phyloP scores from a whole-genome alignment of 2,113 vertebrate species.

The Orycteropus afer region DNA sequence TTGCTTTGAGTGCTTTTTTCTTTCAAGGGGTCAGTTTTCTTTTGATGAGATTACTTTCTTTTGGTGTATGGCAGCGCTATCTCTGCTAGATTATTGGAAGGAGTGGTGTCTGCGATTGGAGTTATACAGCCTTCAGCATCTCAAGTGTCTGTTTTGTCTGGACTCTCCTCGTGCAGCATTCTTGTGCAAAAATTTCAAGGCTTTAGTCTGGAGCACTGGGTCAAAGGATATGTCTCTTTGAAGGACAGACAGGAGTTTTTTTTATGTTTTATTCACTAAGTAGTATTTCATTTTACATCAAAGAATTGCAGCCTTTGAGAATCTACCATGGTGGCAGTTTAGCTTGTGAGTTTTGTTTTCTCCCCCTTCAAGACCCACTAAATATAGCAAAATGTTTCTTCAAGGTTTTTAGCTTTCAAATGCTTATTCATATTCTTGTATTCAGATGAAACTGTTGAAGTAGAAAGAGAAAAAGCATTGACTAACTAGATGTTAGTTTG shows the following conservation, averaged over 20 bases:
- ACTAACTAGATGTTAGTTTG: slow-evolving; percentile 47
- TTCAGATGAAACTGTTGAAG: slow-evolving; percentile 34
- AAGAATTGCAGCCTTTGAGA: slow-evolving; percentile 87
- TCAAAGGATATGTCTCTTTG: slow-evolving; percentile 93
- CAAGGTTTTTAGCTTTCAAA: slow-evolving; percentile 67
- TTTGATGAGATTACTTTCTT: slow-evolving; percentile 75
- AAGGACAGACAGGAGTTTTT: slow-evolving; percentile 86
- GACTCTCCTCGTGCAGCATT: slow-evolving; percentile 85
- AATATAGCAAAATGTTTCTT: slow-evolving; percentile 71
- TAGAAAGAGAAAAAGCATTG: slow-evolving; percentile 32
- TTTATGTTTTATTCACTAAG: slow-evolving; percentile 90
- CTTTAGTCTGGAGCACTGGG: slow-evolving; percentile 90
- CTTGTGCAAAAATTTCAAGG: slow-evolving; percentile 88
- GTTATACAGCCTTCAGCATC: slow-evolving; percentile 86
- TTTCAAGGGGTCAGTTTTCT: slow-evolving; percentile 72
- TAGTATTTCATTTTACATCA: slow-evolving; percentile 91
- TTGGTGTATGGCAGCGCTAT: slow-evolving; percentile 73
- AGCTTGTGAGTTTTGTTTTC: slow-evolving; percentile 60
- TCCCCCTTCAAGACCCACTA: slow-evolving; percentile 76
- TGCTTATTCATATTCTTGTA: slow-evolving; percentile 55
- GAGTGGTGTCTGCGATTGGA: slow-evolving; percentile 84
- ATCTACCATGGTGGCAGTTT: slow-evolving; percentile 81
- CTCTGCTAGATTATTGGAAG: slow-evolving; percentile 80
- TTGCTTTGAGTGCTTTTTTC: slow-evolving; percentile 57
- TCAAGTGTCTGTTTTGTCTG: slow-evolving; percentile 97